Conservation (phyloP, 2,888 invertebrate genomes). For the Petrolisthes cinctipes region DNA sequence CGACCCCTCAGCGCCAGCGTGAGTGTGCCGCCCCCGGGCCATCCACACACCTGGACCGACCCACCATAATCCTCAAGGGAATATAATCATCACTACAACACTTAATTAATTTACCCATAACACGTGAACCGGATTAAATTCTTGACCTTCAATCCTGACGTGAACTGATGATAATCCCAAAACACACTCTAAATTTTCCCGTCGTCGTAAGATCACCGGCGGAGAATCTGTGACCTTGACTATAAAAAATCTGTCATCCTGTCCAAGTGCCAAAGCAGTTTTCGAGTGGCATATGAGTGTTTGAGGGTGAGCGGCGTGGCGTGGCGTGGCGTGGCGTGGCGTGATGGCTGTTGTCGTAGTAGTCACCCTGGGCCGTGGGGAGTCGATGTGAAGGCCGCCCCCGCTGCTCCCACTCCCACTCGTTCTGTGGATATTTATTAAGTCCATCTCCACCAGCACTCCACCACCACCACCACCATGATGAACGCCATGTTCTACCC, state of each 20-base stretch:
- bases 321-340: conserved; percentile 3
- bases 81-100: background rate
- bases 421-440: conserved; percentile 9
- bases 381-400: conserved; percentile 25
- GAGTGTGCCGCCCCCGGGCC: conserved; percentile 7
- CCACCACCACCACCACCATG: conserved; percentile 25
- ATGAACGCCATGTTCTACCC: conserved; percentile 61
- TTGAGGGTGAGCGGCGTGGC: background rate
- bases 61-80: conserved; percentile 6
- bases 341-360: conserved; percentile 9
- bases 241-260: no score
- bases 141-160: no score
- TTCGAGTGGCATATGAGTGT: no score
- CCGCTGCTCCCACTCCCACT: background rate
- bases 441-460: background rate
- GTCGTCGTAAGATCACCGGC: no score
- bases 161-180: no score
- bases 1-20: conserved; percentile 35
- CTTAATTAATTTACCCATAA: background rate
- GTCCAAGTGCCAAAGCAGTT: no score
- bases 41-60: background rate
- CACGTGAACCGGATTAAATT: conserved; percentile 2
- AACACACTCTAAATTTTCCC: no score
- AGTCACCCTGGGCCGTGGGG: background rate
- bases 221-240: no score